A percentile compares a stretch with the other conserved stretches of the same genome.
phyloP scores from a whole-genome alignment of 2,113 vertebrate genomes.

The Channa argus region DNA sequence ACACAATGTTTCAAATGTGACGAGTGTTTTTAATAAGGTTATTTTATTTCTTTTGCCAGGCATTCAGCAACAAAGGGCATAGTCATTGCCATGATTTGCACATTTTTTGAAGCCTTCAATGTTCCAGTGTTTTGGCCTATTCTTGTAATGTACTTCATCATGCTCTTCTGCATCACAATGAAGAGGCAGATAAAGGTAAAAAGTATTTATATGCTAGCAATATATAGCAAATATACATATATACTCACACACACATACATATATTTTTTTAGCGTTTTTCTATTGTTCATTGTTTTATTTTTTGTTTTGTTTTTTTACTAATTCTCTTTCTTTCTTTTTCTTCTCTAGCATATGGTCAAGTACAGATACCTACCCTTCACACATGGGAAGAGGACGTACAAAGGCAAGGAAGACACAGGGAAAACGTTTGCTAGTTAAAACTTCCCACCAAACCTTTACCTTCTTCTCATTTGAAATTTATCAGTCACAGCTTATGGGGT shows the following conservation, averaged over 20 bases:
- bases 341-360: conserved; percentile 97
- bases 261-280: no score
- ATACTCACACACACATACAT: neutral
- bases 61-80: conserved; percentile 98
- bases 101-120: conserved; percentile 98
- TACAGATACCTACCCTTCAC: conserved; percentile 99
- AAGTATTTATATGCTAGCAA: no score
- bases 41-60: conserved; percentile 78
- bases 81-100: conserved; percentile 96
- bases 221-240: neutral
- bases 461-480: conserved; percentile 68
- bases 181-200: conserved; percentile 99
- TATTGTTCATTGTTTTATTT: no score
- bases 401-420: conserved; percentile 96
- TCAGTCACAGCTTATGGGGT: conserved; percentile 69
- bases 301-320: neutral
- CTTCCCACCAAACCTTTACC: conserved; percentile 34
- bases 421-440: conserved; percentile 98
- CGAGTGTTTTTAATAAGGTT: neutral
- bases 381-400: conserved; percentile 98
- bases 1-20: no score
- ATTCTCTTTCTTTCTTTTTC: conserved; percentile 8
- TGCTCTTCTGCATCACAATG: conserved; percentile 99
- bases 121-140: conserved; percentile 99
- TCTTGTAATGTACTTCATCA: conserved; percentile 99